Evolutionary conservation across 2,888 invertebrate genomes (phyloP).

Genomic region (Drosophila rubida): DNA sequence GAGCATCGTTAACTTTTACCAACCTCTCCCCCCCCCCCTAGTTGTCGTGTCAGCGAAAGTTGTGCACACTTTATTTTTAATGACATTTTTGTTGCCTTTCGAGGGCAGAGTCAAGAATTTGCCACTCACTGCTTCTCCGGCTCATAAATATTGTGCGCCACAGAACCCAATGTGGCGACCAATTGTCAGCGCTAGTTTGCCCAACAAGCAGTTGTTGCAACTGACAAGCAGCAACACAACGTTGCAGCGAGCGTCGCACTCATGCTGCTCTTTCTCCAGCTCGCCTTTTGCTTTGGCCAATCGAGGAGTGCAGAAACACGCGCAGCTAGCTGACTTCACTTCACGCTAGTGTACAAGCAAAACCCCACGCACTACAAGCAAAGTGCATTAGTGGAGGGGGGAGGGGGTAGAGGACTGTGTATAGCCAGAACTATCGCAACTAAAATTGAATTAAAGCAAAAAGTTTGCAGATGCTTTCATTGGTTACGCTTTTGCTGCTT

Average conservation of each 20-base stretch:
- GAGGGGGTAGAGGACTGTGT: too few relatives aligned
- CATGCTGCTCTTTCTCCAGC: constrained; percentile 18
- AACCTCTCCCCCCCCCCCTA: too few relatives aligned
- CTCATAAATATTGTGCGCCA: constrained; percentile 21
- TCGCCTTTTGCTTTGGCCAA: not conserved
- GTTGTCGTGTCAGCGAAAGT: constrained; percentile 14
- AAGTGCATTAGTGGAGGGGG: constrained; percentile 68
- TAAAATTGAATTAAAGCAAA: constrained; percentile 73
- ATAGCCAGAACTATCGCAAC: constrained; percentile 63
- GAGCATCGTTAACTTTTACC: constrained; percentile 23
- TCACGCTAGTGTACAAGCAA: constrained; percentile 1
- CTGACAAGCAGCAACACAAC: constrained; percentile 5
- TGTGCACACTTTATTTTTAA: constrained; percentile 41
- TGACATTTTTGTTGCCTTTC: constrained; percentile 38
- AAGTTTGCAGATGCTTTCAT: constrained; percentile 55
- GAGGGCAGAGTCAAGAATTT: constrained; percentile 16
- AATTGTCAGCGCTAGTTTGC: constrained; percentile 54
- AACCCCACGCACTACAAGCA: constrained; percentile 51
- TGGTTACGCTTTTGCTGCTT: constrained; percentile 7
- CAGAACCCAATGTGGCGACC: constrained; percentile 41
- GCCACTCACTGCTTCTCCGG: constrained; percentile 15
- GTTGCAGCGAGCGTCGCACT: not conserved
- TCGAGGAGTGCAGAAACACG: not conserved
- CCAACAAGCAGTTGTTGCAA: constrained; percentile 19
- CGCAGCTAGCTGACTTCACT: not conserved